These are phyloP conservation scores for Scytalopus superciliaris DNA, from an alignment of 2,113 vertebrate genomes.

Conservation along the genomic window DNA sequence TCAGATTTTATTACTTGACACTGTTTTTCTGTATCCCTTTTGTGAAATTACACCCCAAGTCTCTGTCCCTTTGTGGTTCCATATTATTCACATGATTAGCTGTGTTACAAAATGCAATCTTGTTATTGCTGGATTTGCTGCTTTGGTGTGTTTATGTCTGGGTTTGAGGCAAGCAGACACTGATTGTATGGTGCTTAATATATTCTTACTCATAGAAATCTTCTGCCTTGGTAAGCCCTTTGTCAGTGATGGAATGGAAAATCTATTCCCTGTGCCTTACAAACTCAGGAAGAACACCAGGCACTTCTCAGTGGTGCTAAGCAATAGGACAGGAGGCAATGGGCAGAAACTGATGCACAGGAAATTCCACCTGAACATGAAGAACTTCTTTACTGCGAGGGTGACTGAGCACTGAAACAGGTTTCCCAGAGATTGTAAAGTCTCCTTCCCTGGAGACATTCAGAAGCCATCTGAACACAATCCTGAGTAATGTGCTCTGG, in stretches of 20 bases:
- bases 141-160: background rate
- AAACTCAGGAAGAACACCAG: accelerated
- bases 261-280: background rate
- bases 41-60: background rate
- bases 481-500: background rate
- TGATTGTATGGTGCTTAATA: background rate
- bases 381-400: background rate
- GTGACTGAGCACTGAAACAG: background rate
- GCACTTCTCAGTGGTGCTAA: too few relatives aligned
- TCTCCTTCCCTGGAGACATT: background rate
- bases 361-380: background rate
- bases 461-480: background rate
- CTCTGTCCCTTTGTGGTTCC: background rate
- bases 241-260: background rate
- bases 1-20: background rate
- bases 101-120: background rate
- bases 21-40: background rate
- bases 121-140: background rate
- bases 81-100: background rate
- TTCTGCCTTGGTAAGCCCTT: background rate
- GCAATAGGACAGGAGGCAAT: too few relatives aligned
- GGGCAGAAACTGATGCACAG: too few relatives aligned
- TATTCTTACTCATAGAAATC: background rate
- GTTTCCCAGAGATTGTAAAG: background rate
- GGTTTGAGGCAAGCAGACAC: background rate